A percentile compares a stretch with the other conserved stretches of the same genome.
phyloP scores from a whole-genome alignment of 2,113 vertebrate genomes.

The Grus americana region DNA sequence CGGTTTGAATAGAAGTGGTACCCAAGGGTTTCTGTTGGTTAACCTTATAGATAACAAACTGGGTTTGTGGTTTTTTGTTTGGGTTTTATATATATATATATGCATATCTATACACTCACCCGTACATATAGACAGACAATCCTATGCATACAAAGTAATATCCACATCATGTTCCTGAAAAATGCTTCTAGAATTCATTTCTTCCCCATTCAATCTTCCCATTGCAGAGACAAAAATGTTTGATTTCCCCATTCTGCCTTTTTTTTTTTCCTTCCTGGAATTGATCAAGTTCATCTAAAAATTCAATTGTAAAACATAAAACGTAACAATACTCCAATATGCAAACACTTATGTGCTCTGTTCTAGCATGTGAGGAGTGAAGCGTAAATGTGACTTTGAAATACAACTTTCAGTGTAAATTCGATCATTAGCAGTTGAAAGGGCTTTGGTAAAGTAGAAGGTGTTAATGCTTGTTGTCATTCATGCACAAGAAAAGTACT shows the following conservation, averaged over 20 bases:
- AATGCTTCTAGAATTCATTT: background rate
- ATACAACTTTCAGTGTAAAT: background rate
- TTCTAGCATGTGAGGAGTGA: background rate
- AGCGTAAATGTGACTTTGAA: background rate
- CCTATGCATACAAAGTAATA: background rate
- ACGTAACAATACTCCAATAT: background rate
- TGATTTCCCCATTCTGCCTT: background rate
- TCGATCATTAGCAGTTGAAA: background rate
- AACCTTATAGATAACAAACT: background rate
- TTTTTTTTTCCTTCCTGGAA: background rate
- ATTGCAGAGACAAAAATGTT: background rate
- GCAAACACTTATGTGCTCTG: background rate
- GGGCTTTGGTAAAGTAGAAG: background rate
- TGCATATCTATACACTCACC: accelerated
- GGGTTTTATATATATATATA: no score
- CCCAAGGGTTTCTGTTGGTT: background rate
- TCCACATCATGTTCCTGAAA: background rate
- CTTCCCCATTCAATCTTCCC: background rate
- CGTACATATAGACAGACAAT: background rate
- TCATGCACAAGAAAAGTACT: background rate
- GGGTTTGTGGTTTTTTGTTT: no score
- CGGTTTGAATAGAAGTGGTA: background rate
- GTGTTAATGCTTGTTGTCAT: background rate
- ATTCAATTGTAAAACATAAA: background rate
- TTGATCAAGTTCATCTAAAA: background rate